Evolutionary conservation across 2,888 invertebrate genomes (phyloP).

Genomic region (Cryptus armator): DNA sequence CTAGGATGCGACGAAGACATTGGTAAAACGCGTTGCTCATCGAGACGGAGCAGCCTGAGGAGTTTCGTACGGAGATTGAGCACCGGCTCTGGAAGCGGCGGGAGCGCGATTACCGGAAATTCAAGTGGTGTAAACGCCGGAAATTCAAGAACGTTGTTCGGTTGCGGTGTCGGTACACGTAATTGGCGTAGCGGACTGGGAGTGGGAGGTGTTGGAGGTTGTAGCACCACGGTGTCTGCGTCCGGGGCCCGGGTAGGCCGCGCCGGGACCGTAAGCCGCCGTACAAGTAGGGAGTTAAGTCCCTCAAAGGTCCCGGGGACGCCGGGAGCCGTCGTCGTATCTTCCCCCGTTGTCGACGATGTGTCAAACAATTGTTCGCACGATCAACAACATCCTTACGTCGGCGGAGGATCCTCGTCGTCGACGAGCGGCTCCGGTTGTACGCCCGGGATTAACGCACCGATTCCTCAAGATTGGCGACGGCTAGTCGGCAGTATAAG

Average conservation of each 20-base stretch:
- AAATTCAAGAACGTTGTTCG: slow-evolving; percentile 50
- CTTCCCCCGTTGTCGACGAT: slow-evolving; percentile 68
- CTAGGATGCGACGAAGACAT: slow-evolving; percentile 59
- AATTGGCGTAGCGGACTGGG: slow-evolving; percentile 47
- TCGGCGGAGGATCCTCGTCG: slow-evolving; percentile 36
- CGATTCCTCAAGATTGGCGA: slow-evolving; percentile 82
- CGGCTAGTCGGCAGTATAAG: slow-evolving; percentile 84
- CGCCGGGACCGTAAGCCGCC: slow-evolving; percentile 80
- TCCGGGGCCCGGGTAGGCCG: slow-evolving; percentile 76
- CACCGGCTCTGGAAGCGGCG: slow-evolving; percentile 65
- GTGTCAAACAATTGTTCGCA: slow-evolving; percentile 44
- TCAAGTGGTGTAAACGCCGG: slow-evolving; percentile 17
- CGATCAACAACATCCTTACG: slow-evolving; percentile 20
- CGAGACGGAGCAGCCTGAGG: slow-evolving; percentile 70
- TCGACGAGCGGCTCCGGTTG: slow-evolving; percentile 36
- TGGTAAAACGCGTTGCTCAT: slow-evolving; percentile 45
- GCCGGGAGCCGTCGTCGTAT: slow-evolving; percentile 67
- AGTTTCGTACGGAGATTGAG: slow-evolving; percentile 78
- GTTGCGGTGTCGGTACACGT: slow-evolving; percentile 52
- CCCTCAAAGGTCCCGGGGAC: slow-evolving; percentile 76
- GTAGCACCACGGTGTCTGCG: slow-evolving; percentile 81
- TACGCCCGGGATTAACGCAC: slow-evolving; percentile 46
- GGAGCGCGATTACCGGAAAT: slow-evolving; percentile 57
- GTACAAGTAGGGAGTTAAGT: slow-evolving; percentile 81
- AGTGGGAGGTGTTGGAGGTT: slow-evolving; percentile 53